phyloP scores from a whole-genome alignment of 2,888 invertebrate species.

The Stenurella melanura region DNA sequence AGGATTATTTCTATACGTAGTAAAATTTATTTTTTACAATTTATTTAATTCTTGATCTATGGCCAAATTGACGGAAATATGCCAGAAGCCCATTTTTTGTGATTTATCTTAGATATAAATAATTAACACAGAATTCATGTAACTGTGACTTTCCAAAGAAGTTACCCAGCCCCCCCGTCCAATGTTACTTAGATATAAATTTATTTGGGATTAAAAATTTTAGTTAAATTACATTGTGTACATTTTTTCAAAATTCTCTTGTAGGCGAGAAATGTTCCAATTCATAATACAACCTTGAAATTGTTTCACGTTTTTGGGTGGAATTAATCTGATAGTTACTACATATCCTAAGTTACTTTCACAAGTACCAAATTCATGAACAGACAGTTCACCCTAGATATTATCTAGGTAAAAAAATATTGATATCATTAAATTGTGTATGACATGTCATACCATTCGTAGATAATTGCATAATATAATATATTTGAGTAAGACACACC shows the following conservation, averaged over 20 bases:
- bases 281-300: background rate
- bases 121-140: too few relatives aligned
- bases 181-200: too few relatives aligned
- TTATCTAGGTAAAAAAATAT: background rate
- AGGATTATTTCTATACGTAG: too few relatives aligned
- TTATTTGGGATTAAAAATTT: too few relatives aligned
- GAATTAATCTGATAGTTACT: background rate
- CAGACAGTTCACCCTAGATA: background rate
- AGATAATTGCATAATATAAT: background rate
- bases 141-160: too few relatives aligned
- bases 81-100: too few relatives aligned
- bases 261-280: background rate
- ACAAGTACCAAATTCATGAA: background rate
- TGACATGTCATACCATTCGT: background rate
- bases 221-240: too few relatives aligned
- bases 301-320: background rate
- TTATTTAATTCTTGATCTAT: too few relatives aligned
- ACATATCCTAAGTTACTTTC: background rate
- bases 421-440: background rate
- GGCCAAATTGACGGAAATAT: too few relatives aligned
- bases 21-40: too few relatives aligned
- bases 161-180: too few relatives aligned
- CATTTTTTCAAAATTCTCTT: background rate
- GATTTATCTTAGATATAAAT: too few relatives aligned
- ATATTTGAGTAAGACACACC: background rate